A percentile compares a stretch with the other conserved stretches of the same genome.
phyloP scores from a whole-genome alignment of 2,888 invertebrate species.

The Hypselothyrea guttata region DNA sequence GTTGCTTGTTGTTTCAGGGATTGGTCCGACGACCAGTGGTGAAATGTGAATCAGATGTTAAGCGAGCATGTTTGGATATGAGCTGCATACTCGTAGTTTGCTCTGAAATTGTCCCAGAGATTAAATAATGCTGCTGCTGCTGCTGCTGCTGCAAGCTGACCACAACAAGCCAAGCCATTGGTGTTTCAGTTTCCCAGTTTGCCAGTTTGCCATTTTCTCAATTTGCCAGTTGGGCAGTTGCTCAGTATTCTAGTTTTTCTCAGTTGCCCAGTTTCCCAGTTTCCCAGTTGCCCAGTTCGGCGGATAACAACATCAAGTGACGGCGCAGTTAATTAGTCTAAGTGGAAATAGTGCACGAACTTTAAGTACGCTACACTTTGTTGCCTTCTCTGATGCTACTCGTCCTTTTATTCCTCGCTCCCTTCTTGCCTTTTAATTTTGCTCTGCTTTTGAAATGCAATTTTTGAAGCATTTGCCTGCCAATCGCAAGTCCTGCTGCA shows the following conservation, averaged over 20 bases:
- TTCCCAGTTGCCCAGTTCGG: slow-evolving; percentile 22
- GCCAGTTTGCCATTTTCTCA: slow-evolving; percentile 6
- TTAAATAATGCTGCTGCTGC: slow-evolving; percentile 58
- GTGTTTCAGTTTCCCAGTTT: neutral
- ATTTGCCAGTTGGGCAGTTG: slow-evolving; percentile 2
- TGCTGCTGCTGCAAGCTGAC: slow-evolving; percentile 16
- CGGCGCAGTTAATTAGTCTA: slow-evolving; percentile 76
- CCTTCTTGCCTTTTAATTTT: slow-evolving; percentile 1
- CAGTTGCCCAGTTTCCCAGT: neutral
- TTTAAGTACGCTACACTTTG: slow-evolving; percentile 55
- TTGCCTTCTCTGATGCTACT: slow-evolving; percentile 30
- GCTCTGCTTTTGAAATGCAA: slow-evolving; percentile 13
- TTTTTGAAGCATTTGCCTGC: slow-evolving; percentile 19
- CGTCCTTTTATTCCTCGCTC: slow-evolving; percentile 12
- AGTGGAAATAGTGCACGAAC: slow-evolving; percentile 74
- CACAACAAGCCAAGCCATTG: slow-evolving; percentile 36
- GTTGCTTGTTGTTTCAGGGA: no score
- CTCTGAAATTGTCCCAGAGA: slow-evolving; percentile 35
- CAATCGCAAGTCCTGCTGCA: slow-evolving; percentile 1
- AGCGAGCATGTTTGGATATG: slow-evolving; percentile 54
- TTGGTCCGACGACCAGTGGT: no score
- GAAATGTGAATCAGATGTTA: slow-evolving; percentile 66
- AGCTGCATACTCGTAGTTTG: slow-evolving; percentile 16
- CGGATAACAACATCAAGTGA: slow-evolving; percentile 66
- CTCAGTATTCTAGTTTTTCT: neutral